phyloP scores from a whole-genome alignment of 2,113 vertebrate genomes.

The Ivindomyrus marchei region DNA sequence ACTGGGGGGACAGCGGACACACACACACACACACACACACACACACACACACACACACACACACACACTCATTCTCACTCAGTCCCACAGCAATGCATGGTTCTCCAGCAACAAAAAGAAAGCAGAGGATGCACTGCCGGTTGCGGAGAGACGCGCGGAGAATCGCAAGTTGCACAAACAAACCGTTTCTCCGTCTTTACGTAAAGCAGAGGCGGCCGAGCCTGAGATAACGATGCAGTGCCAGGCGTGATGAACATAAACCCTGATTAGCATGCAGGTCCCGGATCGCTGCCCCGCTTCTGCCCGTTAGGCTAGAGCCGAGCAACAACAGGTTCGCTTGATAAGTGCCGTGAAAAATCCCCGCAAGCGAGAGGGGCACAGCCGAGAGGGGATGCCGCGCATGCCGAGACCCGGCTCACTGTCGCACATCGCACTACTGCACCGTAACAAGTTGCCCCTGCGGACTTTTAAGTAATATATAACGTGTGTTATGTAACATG shows the following conservation, averaged over 20 bases:
- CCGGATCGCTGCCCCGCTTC: background rate
- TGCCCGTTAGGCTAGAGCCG: background rate
- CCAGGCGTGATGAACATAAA: background rate
- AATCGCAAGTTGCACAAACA: background rate
- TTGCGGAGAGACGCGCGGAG: background rate
- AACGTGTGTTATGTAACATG: background rate
- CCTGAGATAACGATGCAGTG: background rate
- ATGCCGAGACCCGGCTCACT: background rate
- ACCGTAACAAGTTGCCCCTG: background rate
- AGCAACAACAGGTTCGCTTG: constrained; percentile 3
- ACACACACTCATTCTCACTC: background rate
- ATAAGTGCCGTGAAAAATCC: background rate
- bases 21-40: background rate
- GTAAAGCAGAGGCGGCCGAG: background rate
- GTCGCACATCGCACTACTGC: background rate
- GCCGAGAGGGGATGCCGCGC: background rate
- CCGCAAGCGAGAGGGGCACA: background rate
- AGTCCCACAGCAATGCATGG: background rate
- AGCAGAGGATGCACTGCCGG: background rate
- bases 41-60: background rate
- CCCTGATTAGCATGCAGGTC: constrained; percentile 1
- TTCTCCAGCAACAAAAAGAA: background rate
- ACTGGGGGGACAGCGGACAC: background rate
- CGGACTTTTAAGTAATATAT: background rate
- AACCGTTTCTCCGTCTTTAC: background rate